Conservation (phyloP, 2,113 vertebrate species). For the Atrichornis clamosus region DNA sequence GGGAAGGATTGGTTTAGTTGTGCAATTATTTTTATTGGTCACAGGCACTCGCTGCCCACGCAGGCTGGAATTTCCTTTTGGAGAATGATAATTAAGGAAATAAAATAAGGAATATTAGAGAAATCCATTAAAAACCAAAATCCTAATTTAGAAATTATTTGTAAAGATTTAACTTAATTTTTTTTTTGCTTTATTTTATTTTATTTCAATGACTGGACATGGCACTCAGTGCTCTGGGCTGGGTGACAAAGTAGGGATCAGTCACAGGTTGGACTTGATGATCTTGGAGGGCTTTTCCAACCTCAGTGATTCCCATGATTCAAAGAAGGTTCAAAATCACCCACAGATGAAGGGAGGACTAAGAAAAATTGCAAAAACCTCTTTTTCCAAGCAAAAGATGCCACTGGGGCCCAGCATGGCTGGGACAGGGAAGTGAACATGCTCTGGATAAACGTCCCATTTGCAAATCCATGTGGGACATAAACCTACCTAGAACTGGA, state of each 20-base stretch:
- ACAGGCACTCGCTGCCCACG: background rate
- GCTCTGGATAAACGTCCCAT: background rate
- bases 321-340: background rate
- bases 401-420: background rate
- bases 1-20: background rate
- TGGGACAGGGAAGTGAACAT: background rate
- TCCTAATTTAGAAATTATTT: background rate
- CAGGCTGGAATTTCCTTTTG: background rate
- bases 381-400: background rate
- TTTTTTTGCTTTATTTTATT: background rate
- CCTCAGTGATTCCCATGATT: background rate
- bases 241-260: background rate
- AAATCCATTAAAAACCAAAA: fast-evolving
- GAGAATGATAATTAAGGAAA: background rate
- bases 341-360: background rate
- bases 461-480: background rate
- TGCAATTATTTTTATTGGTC: background rate
- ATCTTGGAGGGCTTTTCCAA: background rate
- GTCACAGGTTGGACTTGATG: background rate
- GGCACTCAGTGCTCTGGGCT: background rate
- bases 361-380: background rate
- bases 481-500: background rate
- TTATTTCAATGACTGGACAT: fast-evolving
- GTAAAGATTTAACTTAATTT: background rate
- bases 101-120: background rate